Evolutionary conservation across 2,888 invertebrate species (phyloP).

Genomic region (Fragum whitleyi): DNA sequence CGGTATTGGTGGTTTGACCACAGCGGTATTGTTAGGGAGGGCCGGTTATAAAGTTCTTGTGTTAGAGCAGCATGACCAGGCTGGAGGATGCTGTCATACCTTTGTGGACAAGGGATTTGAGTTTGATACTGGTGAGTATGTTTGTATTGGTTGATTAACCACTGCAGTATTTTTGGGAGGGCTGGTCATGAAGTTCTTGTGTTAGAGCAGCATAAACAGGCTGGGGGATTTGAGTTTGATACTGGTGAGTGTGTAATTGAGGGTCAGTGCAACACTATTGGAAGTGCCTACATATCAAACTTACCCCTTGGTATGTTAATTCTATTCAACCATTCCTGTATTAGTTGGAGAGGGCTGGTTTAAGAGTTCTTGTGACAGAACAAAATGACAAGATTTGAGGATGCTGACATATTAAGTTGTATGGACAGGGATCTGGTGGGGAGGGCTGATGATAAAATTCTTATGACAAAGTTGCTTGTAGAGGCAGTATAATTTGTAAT

Average conservation of each 20-base stretch:
- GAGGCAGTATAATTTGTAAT: no score
- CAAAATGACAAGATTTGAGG: constrained; percentile 85
- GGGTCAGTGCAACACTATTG: constrained; percentile 82
- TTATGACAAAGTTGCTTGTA: no score
- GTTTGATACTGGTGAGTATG: constrained; percentile 84
- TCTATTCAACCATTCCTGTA: neutral
- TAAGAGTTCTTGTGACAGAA: constrained; percentile 85
- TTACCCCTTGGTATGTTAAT: neutral
- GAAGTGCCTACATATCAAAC: no score
- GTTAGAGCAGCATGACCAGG: constrained; percentile 85
- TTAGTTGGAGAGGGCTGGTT: constrained; percentile 81
- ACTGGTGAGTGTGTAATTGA: constrained; percentile 82
- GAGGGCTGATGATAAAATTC: no score
- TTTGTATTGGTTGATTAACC: constrained; percentile 83
- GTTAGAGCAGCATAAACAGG: constrained; percentile 85
- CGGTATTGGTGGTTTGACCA: constrained; percentile 84
- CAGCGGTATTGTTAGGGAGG: constrained; percentile 82
- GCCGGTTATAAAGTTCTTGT: constrained; percentile 85
- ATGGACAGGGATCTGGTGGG: no score
- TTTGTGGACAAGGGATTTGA: constrained; percentile 85
- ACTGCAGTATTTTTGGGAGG: constrained; percentile 81
- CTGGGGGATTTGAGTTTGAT: constrained; percentile 86
- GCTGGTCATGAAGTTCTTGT: constrained; percentile 85
- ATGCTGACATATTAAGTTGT: no score
- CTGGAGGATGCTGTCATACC: constrained; percentile 85